A percentile compares a stretch with the other conserved stretches of the same genome.
Evolutionary conservation across 1,140 invertebrate species (phyloP).

Genomic region (Hypsibius dujardini): DNA sequence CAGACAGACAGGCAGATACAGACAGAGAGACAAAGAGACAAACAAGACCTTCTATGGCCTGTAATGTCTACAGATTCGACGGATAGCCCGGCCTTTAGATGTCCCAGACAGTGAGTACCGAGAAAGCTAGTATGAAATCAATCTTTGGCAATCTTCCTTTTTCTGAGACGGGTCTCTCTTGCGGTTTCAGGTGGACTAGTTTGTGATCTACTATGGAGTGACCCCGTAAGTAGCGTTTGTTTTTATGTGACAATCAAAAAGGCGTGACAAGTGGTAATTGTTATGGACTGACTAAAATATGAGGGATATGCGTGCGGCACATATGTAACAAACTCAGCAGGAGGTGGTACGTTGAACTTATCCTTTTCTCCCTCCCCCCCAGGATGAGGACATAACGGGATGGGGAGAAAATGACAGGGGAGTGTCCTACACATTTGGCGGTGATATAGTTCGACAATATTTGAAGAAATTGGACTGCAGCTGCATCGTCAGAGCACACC

Average conservation of each 20-base stretch:
- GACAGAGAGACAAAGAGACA: too few species aligned
- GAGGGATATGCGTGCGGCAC: not conserved
- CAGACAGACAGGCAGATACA: too few species aligned
- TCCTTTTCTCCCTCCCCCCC: not conserved
- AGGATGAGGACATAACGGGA: constrained; percentile 48
- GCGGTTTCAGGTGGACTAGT: constrained; percentile 42
- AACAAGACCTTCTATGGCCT: too few species aligned
- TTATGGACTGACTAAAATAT: too few species aligned
- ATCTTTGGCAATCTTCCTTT: too few species aligned
- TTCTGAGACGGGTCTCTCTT: not conserved
- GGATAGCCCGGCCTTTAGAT: constrained; percentile 81
- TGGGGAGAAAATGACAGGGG: constrained; percentile 93
- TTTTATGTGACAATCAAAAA: too few species aligned
- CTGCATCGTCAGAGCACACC: constrained; percentile 87
- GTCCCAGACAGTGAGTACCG: constrained; percentile 56
- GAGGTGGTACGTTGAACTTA: too few species aligned
- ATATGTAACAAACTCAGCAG: too few species aligned
- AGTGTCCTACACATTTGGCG: constrained; percentile 85
- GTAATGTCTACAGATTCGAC: constrained; percentile 57
- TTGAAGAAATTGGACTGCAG: constrained; percentile 82
- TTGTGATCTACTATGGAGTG: constrained; percentile 40
- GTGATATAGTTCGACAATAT: constrained; percentile 83
- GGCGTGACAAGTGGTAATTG: too few species aligned
- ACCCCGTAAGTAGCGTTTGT: constrained; percentile 29
- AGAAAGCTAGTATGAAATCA: too few species aligned